A percentile compares a stretch with the other conserved stretches of the same genome.
Evolutionary conservation across 2,113 vertebrate species (phyloP).

Genomic region (Cardinalis cardinalis): DNA sequence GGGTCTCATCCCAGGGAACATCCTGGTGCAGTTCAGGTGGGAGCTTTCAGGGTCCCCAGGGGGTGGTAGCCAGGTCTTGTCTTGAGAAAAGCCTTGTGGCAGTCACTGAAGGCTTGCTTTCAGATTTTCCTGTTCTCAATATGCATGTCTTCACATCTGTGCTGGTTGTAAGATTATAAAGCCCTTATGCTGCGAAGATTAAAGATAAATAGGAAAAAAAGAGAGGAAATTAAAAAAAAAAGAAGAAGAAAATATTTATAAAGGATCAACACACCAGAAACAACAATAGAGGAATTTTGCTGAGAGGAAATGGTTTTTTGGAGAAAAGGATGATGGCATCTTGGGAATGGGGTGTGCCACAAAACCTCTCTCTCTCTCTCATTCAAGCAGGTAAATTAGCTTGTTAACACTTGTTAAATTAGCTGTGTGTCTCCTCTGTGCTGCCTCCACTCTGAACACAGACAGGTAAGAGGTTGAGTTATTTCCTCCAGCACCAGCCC

Average conservation of each 20-base stretch:
- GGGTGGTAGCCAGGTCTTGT: neutral
- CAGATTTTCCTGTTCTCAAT: neutral
- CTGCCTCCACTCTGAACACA: neutral
- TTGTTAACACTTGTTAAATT: neutral
- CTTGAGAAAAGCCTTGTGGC: neutral
- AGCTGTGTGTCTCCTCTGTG: neutral
- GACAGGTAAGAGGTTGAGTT: neutral
- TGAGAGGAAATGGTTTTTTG: neutral
- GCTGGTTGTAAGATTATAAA: neutral
- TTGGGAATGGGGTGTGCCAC: neutral
- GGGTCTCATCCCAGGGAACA: neutral
- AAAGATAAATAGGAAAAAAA: neutral
- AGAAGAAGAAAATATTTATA: neutral
- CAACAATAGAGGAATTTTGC: neutral
- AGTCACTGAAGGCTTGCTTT: neutral
- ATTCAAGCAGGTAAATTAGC: no score
- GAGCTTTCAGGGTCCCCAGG: neutral
- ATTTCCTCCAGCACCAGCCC: neutral
- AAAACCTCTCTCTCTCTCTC: neutral
- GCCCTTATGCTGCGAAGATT: neutral
- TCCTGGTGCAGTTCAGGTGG: neutral
- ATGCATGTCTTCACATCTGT: neutral
- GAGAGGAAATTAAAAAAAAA: rapidly evolving
- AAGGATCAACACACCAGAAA: neutral
- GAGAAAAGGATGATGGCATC: neutral